Percentiles rank a stretch among this genome's conserved stretches.
phyloP scores from a whole-genome alignment of 2,888 invertebrate species.

The Lasiommata megera region DNA sequence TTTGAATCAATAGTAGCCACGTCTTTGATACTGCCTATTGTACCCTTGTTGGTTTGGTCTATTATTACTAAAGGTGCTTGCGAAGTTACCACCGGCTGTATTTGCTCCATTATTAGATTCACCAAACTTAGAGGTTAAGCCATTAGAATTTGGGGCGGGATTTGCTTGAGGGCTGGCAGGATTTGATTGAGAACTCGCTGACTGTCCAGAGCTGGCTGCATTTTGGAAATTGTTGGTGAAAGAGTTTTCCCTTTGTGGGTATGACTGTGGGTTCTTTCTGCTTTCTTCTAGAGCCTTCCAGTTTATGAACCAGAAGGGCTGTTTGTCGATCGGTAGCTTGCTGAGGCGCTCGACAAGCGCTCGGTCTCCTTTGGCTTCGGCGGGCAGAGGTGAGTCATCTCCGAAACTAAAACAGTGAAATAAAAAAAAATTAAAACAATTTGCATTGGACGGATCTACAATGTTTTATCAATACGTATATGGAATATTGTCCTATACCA shows the following conservation, averaged over 20 bases:
- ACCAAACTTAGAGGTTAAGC: conserved; percentile 23
- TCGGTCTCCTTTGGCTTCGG: conserved; percentile 85
- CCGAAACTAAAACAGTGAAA: conserved; percentile 51
- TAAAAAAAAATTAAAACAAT: not conserved
- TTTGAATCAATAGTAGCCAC: not conserved
- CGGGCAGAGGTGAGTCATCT: conserved; percentile 65
- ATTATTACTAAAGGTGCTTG: not conserved
- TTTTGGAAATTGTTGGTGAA: conserved; percentile 41
- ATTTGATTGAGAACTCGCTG: not conserved
- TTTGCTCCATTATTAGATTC: conserved; percentile 6
- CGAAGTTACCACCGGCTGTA: not conserved
- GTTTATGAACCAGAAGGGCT: conserved; percentile 88
- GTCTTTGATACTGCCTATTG: not conserved
- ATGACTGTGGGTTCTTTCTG: conserved; percentile 65
- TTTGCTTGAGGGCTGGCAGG: conserved; percentile 7
- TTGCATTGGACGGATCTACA: too few relatives aligned
- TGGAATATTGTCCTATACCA: too few relatives aligned
- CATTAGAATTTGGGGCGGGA: not conserved
- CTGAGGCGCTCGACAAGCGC: conserved; percentile 83
- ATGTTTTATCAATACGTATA: too few relatives aligned
- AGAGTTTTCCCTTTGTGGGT: conserved; percentile 53
- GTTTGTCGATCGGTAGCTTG: conserved; percentile 83
- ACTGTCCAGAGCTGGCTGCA: not conserved
- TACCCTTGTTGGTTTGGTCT: conserved; percentile 1
- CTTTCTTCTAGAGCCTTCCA: conserved; percentile 84